A percentile compares a stretch with the other conserved stretches of the same genome.
These are phyloP conservation scores for Amphiura filiformis DNA, from an alignment of 35 echinoderm and acorn worm species.

Conservation along the genomic window DNA sequence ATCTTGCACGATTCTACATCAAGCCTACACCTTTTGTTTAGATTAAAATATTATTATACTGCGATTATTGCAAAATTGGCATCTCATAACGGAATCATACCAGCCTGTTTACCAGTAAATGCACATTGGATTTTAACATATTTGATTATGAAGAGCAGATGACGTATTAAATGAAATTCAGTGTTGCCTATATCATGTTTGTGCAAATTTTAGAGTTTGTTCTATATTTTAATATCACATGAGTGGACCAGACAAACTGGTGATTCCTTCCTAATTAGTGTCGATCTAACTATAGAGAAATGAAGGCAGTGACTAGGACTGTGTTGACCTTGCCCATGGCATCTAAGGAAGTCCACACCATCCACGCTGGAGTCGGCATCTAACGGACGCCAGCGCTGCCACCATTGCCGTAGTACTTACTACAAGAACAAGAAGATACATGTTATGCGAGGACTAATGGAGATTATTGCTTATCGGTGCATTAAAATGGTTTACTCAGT, in stretches of 20 bases:
- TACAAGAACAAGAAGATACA: slow-evolving; percentile 15
- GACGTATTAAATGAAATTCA: too few species aligned
- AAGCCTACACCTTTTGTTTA: too few species aligned
- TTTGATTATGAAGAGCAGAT: too few species aligned
- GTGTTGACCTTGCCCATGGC: not conserved
- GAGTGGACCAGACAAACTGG: not conserved
- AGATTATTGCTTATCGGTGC: slow-evolving; percentile 11
- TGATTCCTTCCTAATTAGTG: not conserved
- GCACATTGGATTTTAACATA: too few species aligned
- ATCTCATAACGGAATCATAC: too few species aligned
- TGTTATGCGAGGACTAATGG: slow-evolving; percentile 1
- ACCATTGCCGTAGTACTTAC: not conserved
- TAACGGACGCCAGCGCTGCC: not conserved
- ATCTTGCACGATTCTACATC: too few species aligned
- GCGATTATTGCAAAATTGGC: too few species aligned
- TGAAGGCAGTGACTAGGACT: not conserved
- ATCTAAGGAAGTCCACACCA: not conserved
- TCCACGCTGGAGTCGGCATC: not conserved
- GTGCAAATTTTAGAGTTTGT: too few species aligned
- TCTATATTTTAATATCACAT: too few species aligned
- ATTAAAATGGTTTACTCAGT: slow-evolving; percentile 3
- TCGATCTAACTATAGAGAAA: not conserved
- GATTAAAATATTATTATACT: too few species aligned
- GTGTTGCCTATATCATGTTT: too few species aligned
- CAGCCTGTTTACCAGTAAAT: too few species aligned